Evolutionary conservation across 2,797 vertebrate species (phyloP).

Genomic region (Sebastiscus tertius): DNA sequence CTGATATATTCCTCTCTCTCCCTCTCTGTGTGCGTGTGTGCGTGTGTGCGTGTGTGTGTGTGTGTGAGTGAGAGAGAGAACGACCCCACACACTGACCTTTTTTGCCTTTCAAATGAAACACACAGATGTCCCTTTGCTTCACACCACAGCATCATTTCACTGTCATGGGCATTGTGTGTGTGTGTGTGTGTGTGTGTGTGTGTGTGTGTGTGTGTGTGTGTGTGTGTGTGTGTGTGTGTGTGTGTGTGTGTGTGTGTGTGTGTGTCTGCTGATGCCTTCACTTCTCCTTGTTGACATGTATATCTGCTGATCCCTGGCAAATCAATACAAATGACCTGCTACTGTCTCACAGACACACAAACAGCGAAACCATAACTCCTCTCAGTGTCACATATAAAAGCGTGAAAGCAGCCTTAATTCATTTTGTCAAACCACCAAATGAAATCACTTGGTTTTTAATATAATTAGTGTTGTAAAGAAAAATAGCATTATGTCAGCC

Average conservation of each 20-base stretch:
- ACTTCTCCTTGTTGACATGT: constrained; percentile 52
- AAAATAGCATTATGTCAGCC: not conserved
- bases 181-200: not conserved
- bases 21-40: not conserved
- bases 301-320: constrained; percentile 60
- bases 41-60: constrained; percentile 1
- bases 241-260: not conserved
- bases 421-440: constrained; percentile 2
- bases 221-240: constrained; percentile 22
- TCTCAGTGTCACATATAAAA: not conserved
- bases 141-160: constrained; percentile 39
- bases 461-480: constrained; percentile 1
- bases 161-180: constrained; percentile 42
- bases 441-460: not conserved
- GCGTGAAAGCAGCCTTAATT: not conserved
- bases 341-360: not conserved
- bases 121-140: constrained; percentile 59
- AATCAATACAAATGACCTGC: constrained; percentile 63
- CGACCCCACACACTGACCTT: constrained; percentile 23
- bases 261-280: constrained; percentile 51
- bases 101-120: constrained; percentile 62
- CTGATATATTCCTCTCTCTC: constrained; percentile 5
- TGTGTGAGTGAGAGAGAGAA: not conserved
- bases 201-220: not conserved
- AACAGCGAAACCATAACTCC: not conserved